Conservation (phyloP, 2,888 invertebrate species). For the Poecilobothrus nobilitatus region DNA sequence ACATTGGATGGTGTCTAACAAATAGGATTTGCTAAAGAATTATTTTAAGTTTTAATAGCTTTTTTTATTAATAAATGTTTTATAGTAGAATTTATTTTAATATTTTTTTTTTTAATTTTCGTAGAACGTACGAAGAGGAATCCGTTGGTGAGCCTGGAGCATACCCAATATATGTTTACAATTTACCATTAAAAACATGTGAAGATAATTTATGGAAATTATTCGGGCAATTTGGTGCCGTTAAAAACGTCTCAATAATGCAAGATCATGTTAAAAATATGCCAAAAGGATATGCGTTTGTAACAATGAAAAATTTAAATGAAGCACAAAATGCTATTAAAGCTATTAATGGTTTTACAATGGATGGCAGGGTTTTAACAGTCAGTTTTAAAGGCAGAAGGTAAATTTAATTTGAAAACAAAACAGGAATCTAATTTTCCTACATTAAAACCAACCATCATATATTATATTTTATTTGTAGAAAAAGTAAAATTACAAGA, state of each 20-base stretch:
- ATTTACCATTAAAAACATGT: neutral
- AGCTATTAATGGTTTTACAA: slow-evolving; percentile 3
- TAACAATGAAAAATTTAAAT: neutral
- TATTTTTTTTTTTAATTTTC: neutral
- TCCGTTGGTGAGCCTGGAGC: neutral
- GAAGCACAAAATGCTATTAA: slow-evolving; percentile 6
- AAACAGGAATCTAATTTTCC: neutral
- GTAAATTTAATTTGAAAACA: neutral
- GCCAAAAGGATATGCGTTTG: slow-evolving; percentile 3
- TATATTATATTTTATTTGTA: slow-evolving; percentile 2
- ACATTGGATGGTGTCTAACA: no score
- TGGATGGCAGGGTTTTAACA: neutral
- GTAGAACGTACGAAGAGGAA: neutral
- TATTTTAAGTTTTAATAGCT: no score
- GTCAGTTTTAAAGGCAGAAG: slow-evolving; percentile 1
- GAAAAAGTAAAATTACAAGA: neutral
- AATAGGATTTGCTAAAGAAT: no score
- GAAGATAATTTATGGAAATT: slow-evolving; percentile 6
- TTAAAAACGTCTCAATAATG: neutral
- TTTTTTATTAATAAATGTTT: no score
- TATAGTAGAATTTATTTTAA: neutral
- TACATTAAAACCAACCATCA: neutral
- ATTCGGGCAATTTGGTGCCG: neutral
- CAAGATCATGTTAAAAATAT: slow-evolving; percentile 1
- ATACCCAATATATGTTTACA: neutral